A percentile compares a stretch with the other conserved stretches of the same genome.
These are phyloP conservation scores for Mohoua ochrocephala DNA, from an alignment of 2,113 vertebrate species.

Conservation along the genomic window DNA sequence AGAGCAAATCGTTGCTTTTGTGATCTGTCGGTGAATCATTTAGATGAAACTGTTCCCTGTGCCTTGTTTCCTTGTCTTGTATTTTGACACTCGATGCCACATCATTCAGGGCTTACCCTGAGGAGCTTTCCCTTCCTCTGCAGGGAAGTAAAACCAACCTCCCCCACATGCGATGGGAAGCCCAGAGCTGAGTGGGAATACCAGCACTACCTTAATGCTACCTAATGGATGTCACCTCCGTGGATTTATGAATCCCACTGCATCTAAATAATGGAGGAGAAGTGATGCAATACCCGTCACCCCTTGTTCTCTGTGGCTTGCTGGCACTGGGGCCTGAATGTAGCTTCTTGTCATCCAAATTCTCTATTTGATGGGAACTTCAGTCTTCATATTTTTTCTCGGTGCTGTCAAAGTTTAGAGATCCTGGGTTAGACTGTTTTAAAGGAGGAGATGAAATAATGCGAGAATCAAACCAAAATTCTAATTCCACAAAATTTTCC, in stretches of 20 bases:
- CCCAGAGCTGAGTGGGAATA: background rate
- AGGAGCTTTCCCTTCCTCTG: slow-evolving; percentile 3
- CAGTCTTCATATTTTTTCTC: background rate
- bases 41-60: background rate
- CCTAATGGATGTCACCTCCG: background rate
- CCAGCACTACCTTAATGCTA: slow-evolving; percentile 9
- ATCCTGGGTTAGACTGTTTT: background rate
- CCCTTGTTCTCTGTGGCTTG: background rate
- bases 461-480: background rate
- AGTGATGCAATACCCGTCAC: background rate
- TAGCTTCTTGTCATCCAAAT: background rate
- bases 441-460: background rate
- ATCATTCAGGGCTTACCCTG: background rate
- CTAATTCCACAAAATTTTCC: fast-evolving
- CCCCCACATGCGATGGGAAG: background rate
- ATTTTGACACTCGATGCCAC: slow-evolving; percentile 27
- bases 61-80: background rate
- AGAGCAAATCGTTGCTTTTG: background rate
- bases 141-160: background rate
- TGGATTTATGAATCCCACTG: slow-evolving; percentile 40
- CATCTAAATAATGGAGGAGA: slow-evolving; percentile 32
- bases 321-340: background rate
- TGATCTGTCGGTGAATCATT: background rate
- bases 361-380: background rate
- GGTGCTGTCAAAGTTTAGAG: background rate